Evolutionary conservation across 2,888 invertebrate genomes (phyloP).

Genomic region (Leucophora obtusa): DNA sequence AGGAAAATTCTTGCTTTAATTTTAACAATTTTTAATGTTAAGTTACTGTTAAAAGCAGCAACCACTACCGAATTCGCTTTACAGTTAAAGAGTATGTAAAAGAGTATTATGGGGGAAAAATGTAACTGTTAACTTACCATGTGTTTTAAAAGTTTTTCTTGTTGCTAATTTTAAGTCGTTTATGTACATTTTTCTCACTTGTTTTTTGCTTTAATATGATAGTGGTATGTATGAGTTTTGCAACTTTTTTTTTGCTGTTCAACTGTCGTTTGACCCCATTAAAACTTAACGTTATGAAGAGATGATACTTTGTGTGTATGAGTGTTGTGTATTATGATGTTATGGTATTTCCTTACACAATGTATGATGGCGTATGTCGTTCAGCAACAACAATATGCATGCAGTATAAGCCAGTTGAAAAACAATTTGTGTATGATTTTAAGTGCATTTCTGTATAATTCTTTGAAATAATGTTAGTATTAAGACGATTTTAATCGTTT

Average conservation of each 20-base stretch:
- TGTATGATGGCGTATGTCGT: slow-evolving; percentile 31
- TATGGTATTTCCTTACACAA: slow-evolving; percentile 34
- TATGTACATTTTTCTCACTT: slow-evolving; percentile 1
- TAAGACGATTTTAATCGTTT: not conserved
- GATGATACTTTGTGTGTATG: not conserved
- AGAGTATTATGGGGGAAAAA: not conserved
- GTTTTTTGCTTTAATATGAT: not conserved
- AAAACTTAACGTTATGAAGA: slow-evolving; percentile 35
- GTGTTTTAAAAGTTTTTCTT: slow-evolving; percentile 11
- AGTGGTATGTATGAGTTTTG: not conserved
- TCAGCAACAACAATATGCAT: not conserved
- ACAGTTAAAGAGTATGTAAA: slow-evolving; percentile 28
- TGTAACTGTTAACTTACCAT: not conserved
- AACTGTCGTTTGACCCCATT: slow-evolving; percentile 40
- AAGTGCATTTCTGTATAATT: not conserved
- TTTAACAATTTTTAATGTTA: not conserved
- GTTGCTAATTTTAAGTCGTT: not conserved
- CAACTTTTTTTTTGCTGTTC: not conserved
- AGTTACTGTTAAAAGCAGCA: not conserved
- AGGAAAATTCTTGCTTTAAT: not conserved
- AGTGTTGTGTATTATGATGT: too few relatives aligned
- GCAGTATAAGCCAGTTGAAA: not conserved
- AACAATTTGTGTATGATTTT: not conserved
- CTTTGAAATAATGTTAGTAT: not conserved
- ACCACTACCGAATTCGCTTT: slow-evolving; percentile 12